phyloP scores from a whole-genome alignment of 2,113 vertebrate genomes.

The Syngnathus floridae region DNA sequence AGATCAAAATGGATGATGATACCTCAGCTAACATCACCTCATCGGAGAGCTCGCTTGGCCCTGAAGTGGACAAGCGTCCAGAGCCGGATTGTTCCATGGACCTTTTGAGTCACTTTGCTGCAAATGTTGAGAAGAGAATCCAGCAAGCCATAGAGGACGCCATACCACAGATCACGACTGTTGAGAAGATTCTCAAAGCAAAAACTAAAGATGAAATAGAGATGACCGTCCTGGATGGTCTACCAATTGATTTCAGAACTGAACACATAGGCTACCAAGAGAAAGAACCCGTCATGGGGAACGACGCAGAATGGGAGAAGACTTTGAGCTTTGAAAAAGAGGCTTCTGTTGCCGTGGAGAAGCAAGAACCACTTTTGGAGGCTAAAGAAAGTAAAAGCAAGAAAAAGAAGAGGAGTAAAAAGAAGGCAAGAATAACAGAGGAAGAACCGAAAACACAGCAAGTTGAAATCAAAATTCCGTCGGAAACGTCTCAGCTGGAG shows the following conservation, averaged over 20 bases:
- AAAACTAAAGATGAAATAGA: background rate
- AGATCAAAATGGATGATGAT: constrained; percentile 16
- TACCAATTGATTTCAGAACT: constrained; percentile 3
- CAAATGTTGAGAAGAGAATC: constrained; percentile 62
- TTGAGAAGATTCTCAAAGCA: background rate
- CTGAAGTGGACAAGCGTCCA: constrained; percentile 9
- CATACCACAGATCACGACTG: constrained; percentile 19
- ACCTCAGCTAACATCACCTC: constrained; percentile 36
- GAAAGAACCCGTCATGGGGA: background rate
- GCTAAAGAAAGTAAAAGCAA: constrained; percentile 54
- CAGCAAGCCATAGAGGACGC: constrained; percentile 57
- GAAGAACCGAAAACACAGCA: constrained; percentile 23
- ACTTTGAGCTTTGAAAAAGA: constrained; percentile 13
- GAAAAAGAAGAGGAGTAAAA: constrained; percentile 64
- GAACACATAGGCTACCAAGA: background rate
- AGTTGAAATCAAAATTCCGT: constrained; percentile 11
- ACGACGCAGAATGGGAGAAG: background rate
- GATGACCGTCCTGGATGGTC: background rate
- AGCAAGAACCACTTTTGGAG: constrained; percentile 1
- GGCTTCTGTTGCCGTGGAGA: constrained; percentile 4
- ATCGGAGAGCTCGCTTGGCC: constrained; percentile 8
- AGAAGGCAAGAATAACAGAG: constrained; percentile 51
- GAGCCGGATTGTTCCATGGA: constrained; percentile 55
- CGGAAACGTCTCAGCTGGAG: constrained; percentile 7
- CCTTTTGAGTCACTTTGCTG: constrained; percentile 53